These are phyloP conservation scores for Trogon surrucura DNA, from an alignment of 2,113 vertebrate genomes.

Conservation along the genomic window DNA sequence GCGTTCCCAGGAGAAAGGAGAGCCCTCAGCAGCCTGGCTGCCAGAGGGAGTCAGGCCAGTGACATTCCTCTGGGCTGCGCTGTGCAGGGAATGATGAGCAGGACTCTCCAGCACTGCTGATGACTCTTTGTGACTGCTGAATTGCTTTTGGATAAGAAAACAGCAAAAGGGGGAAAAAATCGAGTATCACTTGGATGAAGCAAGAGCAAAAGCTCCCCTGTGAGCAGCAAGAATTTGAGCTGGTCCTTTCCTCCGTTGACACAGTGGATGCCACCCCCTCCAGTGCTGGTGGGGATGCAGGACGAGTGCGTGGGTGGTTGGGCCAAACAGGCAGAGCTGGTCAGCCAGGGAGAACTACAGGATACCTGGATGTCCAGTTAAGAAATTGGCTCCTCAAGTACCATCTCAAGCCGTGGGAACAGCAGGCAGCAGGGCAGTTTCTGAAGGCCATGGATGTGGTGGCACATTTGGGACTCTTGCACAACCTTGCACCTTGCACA, in stretches of 20 bases:
- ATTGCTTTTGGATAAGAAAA: background rate
- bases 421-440: background rate
- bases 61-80: background rate
- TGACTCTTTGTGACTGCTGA: accelerated
- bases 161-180: background rate
- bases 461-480: background rate
- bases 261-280: accelerated
- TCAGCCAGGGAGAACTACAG: background rate
- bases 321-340: background rate
- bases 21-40: background rate
- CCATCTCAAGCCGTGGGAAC: accelerated
- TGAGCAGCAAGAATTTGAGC: accelerated
- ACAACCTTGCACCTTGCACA: background rate
- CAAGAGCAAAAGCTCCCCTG: background rate
- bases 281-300: accelerated
- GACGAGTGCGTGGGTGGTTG: background rate
- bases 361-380: background rate
- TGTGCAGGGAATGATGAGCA: background rate
- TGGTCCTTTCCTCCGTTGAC: background rate
- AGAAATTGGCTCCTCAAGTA: background rate
- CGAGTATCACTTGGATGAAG: background rate
- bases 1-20: background rate
- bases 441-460: accelerated
- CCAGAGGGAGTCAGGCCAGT: accelerated
- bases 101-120: background rate